A percentile compares a stretch with the other conserved stretches of the same genome.
Evolutionary conservation across 2,113 vertebrate genomes (phyloP).

Genomic region (Corvus cornix): DNA sequence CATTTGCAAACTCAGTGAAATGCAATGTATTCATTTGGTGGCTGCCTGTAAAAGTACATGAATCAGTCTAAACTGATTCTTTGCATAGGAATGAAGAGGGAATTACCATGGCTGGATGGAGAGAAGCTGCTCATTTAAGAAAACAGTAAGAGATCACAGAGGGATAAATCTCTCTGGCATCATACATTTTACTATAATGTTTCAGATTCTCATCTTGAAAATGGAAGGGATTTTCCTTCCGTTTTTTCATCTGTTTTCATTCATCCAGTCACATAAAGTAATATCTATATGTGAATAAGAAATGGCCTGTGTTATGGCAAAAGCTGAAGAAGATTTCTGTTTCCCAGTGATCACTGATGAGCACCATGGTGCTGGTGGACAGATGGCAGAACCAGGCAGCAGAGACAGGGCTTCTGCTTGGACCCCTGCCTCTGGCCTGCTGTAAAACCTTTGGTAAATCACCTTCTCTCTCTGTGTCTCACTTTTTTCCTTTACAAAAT

Average conservation of each 20-base stretch:
- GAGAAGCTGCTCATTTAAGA: conserved; percentile 17
- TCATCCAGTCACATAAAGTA: neutral
- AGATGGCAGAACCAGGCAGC: neutral
- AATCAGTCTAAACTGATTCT: conserved; percentile 12
- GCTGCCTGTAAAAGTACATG: conserved; percentile 1
- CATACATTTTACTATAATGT: neutral
- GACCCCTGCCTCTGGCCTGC: neutral
- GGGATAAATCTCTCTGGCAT: neutral
- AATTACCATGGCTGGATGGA: neutral
- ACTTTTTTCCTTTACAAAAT: neutral
- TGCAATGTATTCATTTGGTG: neutral
- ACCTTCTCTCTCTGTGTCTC: neutral
- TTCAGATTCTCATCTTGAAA: neutral
- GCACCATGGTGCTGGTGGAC: neutral
- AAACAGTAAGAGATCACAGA: neutral
- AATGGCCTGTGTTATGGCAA: neutral
- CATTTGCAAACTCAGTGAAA: conserved; percentile 31
- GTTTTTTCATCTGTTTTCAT: neutral
- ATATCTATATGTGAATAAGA: neutral
- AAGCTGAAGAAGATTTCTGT: neutral
- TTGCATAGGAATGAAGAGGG: neutral
- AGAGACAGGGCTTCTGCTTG: neutral
- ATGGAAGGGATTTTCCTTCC: neutral
- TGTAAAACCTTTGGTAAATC: neutral
- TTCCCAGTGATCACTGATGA: neutral